Conservation (phyloP, 2,888 invertebrate species). For the Alitta virens region DNA sequence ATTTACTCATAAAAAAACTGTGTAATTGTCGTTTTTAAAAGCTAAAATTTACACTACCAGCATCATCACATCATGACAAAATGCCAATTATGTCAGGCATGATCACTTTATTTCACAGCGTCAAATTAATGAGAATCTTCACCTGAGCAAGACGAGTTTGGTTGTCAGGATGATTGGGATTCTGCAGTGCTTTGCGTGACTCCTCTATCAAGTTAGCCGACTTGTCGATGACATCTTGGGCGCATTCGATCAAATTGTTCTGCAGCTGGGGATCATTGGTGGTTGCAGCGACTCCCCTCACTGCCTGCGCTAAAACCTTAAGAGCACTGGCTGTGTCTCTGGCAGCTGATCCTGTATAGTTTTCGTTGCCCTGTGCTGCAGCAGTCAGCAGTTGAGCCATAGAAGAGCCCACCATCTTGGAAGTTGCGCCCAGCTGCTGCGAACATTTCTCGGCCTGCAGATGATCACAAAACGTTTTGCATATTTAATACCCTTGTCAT, state of each 20-base stretch:
- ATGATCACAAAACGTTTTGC: background rate
- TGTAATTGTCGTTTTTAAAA: too few relatives aligned
- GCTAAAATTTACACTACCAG: too few relatives aligned
- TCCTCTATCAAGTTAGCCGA: constrained; percentile 78
- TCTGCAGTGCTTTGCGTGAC: constrained; percentile 72
- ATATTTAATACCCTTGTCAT: too few relatives aligned
- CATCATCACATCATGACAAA: too few relatives aligned
- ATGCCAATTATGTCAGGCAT: too few relatives aligned
- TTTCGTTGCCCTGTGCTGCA: constrained; percentile 75
- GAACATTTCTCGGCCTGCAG: constrained; percentile 63
- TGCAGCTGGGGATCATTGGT: constrained; percentile 59
- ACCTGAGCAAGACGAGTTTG: constrained; percentile 69
- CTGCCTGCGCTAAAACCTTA: constrained; percentile 70
- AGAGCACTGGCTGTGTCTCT: constrained; percentile 77
- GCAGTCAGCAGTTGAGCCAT: constrained; percentile 84
- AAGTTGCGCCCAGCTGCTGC: constrained; percentile 64
- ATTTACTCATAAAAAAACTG: too few relatives aligned
- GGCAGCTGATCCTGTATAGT: constrained; percentile 78
- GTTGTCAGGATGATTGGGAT: constrained; percentile 66
- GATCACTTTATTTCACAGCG: too few relatives aligned
- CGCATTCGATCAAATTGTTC: constrained; percentile 60
- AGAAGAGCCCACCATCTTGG: constrained; percentile 77
- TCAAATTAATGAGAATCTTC: background rate
- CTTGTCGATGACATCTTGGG: constrained; percentile 77
- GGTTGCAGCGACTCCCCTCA: constrained; percentile 66